A percentile compares a stretch with the other conserved stretches of the same genome.
Conservation (phyloP, 2,888 invertebrate species). For the Agrotis ipsilon region DNA sequence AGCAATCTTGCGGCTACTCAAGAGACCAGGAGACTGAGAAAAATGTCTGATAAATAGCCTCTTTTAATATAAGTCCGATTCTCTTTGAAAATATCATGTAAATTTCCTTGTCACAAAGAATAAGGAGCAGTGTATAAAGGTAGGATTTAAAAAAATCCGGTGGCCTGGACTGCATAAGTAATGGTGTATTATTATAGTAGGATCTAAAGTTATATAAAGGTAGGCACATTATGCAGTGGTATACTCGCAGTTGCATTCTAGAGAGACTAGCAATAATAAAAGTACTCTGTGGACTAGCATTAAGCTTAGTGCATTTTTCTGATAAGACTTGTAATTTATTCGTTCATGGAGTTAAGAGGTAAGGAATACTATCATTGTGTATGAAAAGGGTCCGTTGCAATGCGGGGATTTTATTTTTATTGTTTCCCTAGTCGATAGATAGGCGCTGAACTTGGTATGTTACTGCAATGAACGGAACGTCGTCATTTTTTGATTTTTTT, state of each 20-base stretch:
- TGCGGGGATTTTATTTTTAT: no score
- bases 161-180: conserved; percentile 17
- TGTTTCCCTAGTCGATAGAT: no score
- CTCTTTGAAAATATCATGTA: conserved; percentile 57
- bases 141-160: conserved; percentile 23
- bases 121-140: conserved; percentile 19
- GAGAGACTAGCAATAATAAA: not conserved
- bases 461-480: no score
- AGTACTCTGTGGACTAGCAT: no score
- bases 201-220: conserved; percentile 8
- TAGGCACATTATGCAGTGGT: not conserved
- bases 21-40: conserved; percentile 50
- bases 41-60: conserved; percentile 65
- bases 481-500: no score
- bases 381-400: no score
- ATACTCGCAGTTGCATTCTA: conserved; percentile 2
- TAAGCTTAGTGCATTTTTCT: not conserved
- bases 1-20: conserved; percentile 59
- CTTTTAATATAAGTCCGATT: conserved; percentile 63
- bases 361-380: no score
- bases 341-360: no score
- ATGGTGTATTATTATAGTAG: not conserved
- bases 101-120: conserved; percentile 34
- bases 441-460: no score
- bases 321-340: no score